Percentiles rank a stretch among this genome's conserved stretches.
Evolutionary conservation across 2,888 invertebrate species (phyloP).

Genomic region (Melipona bicolor): DNA sequence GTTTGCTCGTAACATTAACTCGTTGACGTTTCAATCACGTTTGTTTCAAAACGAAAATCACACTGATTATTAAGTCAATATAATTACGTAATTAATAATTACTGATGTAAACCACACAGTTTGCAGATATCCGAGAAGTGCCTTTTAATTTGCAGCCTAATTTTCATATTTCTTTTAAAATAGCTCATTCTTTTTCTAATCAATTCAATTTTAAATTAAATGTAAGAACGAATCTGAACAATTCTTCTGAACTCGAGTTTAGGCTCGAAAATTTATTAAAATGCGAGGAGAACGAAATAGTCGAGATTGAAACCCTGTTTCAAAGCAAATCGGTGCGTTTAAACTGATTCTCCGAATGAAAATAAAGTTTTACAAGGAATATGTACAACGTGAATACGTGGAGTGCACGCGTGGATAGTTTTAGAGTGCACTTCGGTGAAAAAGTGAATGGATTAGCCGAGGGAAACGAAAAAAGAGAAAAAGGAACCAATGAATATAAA

Average conservation of each 20-base stretch:
- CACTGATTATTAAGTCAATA: too few relatives aligned
- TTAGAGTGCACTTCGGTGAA: background rate
- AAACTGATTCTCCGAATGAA: slow-evolving; percentile 16
- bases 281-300: background rate
- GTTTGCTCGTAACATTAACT: too few relatives aligned
- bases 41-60: too few relatives aligned
- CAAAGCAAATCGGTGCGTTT: background rate
- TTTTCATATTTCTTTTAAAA: too few relatives aligned
- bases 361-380: slow-evolving; percentile 6
- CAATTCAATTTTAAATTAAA: too few relatives aligned
- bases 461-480: background rate
- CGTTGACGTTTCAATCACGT: too few relatives aligned
- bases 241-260: background rate
- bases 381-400: background rate
- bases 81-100: too few relatives aligned
- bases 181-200: too few relatives aligned
- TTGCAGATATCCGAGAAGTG: too few relatives aligned
- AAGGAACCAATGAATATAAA: background rate
- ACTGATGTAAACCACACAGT: too few relatives aligned
- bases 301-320: background rate
- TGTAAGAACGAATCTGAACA: too few relatives aligned
- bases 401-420: background rate
- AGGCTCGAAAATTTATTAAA: background rate
- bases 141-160: too few relatives aligned
- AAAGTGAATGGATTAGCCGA: background rate